phyloP scores from a whole-genome alignment of 2,888 invertebrate species.

The Drosophila mulleri region DNA sequence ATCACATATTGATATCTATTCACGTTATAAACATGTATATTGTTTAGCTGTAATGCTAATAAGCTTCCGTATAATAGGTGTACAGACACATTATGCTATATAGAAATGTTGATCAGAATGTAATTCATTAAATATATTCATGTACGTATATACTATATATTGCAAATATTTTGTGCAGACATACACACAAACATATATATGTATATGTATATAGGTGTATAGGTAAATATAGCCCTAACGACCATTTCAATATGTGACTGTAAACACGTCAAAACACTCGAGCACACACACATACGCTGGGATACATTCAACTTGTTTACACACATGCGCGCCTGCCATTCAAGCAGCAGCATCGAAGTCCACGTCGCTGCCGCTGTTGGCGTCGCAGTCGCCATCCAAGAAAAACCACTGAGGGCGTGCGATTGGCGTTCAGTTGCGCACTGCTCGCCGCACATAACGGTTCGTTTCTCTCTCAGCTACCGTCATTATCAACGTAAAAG shows the following conservation, averaged over 20 bases:
- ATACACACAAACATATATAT: background rate
- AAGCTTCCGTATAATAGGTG: background rate
- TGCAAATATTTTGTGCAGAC: background rate
- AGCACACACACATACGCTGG: background rate
- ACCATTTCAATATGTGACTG: conserved; percentile 15
- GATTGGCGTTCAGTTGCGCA: conserved; percentile 70
- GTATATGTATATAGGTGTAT: background rate
- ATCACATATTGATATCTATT: background rate
- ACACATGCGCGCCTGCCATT: conserved; percentile 65
- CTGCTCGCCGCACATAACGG: conserved; percentile 72
- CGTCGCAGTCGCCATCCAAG: conserved; percentile 38
- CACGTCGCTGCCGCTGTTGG: conserved; percentile 8
- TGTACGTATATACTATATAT: background rate
- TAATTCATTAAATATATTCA: background rate
- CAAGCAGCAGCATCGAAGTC: conserved; percentile 37
- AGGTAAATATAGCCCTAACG: conserved; percentile 7
- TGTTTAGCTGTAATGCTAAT: background rate
- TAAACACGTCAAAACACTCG: conserved; percentile 46
- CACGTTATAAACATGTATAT: background rate
- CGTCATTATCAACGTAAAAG: conserved; percentile 31
- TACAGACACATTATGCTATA: background rate
- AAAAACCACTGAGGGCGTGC: conserved; percentile 66
- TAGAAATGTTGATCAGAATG: background rate
- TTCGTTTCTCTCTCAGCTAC: conserved; percentile 36
- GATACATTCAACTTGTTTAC: conserved; percentile 29